Percentiles rank a stretch among this genome's conserved stretches.
phyloP scores from a whole-genome alignment of 2,888 invertebrate species.

The Branchellion lobata region DNA sequence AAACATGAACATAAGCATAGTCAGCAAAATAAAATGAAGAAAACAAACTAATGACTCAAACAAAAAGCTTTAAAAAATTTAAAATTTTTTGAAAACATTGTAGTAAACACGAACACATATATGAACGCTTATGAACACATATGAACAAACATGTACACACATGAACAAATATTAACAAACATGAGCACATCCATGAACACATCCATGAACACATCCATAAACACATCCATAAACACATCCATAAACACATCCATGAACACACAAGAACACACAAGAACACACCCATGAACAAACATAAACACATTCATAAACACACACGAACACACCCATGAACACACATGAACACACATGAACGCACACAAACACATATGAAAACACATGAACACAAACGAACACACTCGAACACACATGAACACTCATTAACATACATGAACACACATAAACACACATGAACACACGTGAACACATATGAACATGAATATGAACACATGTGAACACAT shows the following conservation, averaged over 20 bases:
- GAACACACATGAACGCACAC: no score
- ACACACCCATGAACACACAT: no score
- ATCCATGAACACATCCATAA: not conserved
- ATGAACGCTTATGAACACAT: not conserved
- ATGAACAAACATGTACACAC: not conserved
- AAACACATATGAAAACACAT: no score
- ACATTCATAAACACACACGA: not conserved
- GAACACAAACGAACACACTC: no score
- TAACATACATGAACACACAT: not conserved
- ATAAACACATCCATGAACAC: not conserved
- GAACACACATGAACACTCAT: no score
- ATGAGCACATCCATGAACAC: not conserved
- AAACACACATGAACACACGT: not conserved
- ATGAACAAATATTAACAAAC: not conserved
- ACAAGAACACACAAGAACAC: not conserved
- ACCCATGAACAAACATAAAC: not conserved
- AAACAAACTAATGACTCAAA: no score
- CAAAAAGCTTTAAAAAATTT: no score
- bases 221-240: not conserved
- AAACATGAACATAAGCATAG: no score
- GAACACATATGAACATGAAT: not conserved
- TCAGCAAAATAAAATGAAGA: no score
- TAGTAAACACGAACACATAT: no score
- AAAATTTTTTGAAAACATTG: no score
- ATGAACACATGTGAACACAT: not conserved